These are phyloP conservation scores for Pituophis catenifer DNA, from an alignment of 2,113 vertebrate species.

Conservation along the genomic window DNA sequence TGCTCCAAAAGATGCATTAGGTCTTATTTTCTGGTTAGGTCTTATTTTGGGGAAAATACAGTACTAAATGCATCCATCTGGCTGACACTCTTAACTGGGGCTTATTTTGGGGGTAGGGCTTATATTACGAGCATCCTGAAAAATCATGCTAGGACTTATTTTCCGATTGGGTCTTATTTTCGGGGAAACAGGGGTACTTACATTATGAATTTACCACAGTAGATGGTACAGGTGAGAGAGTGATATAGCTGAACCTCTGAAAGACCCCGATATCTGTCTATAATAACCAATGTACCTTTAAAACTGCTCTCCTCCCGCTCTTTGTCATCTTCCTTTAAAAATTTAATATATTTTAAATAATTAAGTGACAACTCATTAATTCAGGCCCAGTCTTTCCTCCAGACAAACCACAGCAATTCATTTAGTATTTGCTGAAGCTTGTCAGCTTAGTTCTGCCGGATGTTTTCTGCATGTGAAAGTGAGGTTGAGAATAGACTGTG, in stretches of 20 bases:
- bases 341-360: constrained; percentile 21
- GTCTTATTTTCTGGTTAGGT: too few species aligned
- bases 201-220: background rate
- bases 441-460: constrained; percentile 4
- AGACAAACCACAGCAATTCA: constrained; percentile 1
- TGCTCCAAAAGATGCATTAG: too few species aligned
- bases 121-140: too few species aligned
- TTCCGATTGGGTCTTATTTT: too few species aligned
- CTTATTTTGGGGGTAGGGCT: too few species aligned
- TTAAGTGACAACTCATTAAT: constrained; percentile 26
- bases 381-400: background rate
- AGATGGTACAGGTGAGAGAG: background rate
- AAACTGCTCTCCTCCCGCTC: background rate
- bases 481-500: background rate
- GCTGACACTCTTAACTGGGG: too few species aligned
- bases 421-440: background rate
- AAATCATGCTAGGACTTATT: too few species aligned
- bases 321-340: background rate
- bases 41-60: too few species aligned
- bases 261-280: background rate
- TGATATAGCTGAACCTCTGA: background rate
- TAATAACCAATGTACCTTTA: too few species aligned
- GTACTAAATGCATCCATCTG: too few species aligned
- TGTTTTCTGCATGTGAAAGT: background rate
- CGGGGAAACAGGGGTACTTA: too few species aligned